A percentile compares a stretch with the other conserved stretches of the same genome.
Conservation (phyloP, 1,140 invertebrate species). For the Ladona fulva region DNA sequence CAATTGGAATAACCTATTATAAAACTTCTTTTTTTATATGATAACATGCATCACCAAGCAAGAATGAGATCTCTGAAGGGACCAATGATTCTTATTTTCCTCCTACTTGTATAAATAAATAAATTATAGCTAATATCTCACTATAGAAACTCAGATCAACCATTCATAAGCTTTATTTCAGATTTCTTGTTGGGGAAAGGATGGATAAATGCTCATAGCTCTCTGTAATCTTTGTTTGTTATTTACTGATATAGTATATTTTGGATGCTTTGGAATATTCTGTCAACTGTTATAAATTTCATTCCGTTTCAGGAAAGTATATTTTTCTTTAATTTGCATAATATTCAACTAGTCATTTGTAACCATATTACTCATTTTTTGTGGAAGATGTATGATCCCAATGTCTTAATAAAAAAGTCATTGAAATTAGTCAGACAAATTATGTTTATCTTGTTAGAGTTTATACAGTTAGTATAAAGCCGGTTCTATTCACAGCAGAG, state of each 20-base stretch:
- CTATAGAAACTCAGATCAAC: not conserved
- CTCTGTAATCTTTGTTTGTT: not conserved
- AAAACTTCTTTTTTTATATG: not conserved
- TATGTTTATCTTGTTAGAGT: not conserved
- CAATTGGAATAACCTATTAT: not conserved
- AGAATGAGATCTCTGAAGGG: not conserved
- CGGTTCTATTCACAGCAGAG: not conserved
- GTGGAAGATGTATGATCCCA: not conserved
- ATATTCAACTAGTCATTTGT: not conserved
- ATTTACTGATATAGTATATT: not conserved
- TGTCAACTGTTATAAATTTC: not conserved
- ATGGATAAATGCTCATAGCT: not conserved
- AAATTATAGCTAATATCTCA: not conserved
- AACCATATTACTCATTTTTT: not conserved
- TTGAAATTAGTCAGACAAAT: not conserved
- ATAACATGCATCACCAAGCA: not conserved
- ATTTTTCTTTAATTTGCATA: not conserved
- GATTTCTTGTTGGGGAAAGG: not conserved
- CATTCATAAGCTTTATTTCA: not conserved
- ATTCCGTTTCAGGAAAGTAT: not conserved
- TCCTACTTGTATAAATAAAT: not conserved
- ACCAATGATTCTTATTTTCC: not conserved
- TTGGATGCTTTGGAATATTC: not conserved
- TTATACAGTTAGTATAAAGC: not conserved
- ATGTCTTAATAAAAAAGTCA: not conserved